Evolutionary conservation across 2,888 invertebrate species (phyloP).

Genomic region (Cataglyphis cursor): DNA sequence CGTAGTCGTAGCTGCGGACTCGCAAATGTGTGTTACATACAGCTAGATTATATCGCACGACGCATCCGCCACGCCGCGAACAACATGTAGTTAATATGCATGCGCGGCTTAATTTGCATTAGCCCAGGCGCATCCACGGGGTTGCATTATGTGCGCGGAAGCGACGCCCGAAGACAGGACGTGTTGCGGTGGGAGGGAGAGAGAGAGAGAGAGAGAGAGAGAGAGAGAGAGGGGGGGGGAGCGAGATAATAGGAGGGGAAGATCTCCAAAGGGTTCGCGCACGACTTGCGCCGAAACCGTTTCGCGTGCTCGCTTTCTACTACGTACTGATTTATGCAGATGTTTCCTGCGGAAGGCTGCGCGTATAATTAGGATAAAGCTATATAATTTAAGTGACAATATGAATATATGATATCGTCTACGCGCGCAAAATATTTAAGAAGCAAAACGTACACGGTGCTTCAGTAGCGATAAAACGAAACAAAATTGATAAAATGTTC

Average conservation of each 20-base stretch:
- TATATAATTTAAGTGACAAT: constrained; percentile 13
- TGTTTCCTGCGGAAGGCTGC: constrained; percentile 1
- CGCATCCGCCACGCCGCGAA: constrained; percentile 79
- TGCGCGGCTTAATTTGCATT: constrained; percentile 82
- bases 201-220: no score
- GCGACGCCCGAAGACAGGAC: constrained; percentile 54
- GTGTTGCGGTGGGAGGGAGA: not conserved
- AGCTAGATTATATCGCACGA: constrained; percentile 76
- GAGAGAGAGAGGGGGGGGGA: not conserved
- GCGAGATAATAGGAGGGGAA: constrained; percentile 14
- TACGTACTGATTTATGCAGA: not conserved
- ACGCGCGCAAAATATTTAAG: not conserved
- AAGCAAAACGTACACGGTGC: not conserved
- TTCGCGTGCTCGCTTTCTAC: constrained; percentile 4
- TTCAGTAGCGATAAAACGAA: no score
- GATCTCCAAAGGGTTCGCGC: constrained; percentile 14
- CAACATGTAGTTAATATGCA: constrained; percentile 83
- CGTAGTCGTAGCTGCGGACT: constrained; percentile 54
- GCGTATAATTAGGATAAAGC: constrained; percentile 24
- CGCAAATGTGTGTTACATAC: constrained; percentile 74
- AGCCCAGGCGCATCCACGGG: constrained; percentile 64
- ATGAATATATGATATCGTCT: not conserved
- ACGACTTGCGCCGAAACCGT: constrained; percentile 26
- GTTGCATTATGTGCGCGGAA: constrained; percentile 79
- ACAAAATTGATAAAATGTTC: not conserved